Percentiles rank a stretch among this genome's conserved stretches.
phyloP scores from a whole-genome alignment of 2,888 invertebrate genomes.

The Athrips mouffetella region DNA sequence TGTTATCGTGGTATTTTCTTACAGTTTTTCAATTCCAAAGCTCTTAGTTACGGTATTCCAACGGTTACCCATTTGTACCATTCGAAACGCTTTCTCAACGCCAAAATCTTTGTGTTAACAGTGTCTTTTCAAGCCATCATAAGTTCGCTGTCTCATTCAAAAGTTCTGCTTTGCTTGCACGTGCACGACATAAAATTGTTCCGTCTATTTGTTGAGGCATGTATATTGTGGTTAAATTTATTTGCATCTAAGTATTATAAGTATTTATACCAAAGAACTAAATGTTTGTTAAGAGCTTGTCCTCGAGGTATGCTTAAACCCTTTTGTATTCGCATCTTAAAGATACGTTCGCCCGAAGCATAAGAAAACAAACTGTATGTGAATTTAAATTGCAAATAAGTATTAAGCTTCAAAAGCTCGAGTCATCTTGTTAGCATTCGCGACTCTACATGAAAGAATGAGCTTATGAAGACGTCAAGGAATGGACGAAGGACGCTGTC shows the following conservation, averaged over 20 bases:
- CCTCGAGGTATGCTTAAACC: neutral
- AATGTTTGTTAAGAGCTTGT: neutral
- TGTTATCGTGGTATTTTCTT: neutral
- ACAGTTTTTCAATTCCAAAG: too few relatives aligned
- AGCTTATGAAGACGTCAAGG: neutral
- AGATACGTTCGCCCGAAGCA: neutral
- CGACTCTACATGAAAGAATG: neutral
- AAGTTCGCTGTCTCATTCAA: neutral
- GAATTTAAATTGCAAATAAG: constrained; percentile 3
- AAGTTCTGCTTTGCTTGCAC: neutral
- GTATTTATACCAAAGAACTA: neutral
- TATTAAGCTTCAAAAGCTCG: neutral
- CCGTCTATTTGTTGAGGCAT: neutral
- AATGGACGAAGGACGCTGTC: neutral
- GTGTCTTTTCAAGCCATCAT: neutral
- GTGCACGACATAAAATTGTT: neutral
- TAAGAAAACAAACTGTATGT: neutral
- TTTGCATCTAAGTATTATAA: neutral
- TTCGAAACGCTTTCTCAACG: neutral
- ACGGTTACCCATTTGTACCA: neutral
- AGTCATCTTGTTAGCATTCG: neutral
- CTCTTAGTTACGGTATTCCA: neutral
- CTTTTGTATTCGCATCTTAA: neutral
- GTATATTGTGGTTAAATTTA: neutral
- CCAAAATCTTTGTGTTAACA: neutral